phyloP scores from a whole-genome alignment of 2,113 vertebrate species.

The Ochotona curzoniae region DNA sequence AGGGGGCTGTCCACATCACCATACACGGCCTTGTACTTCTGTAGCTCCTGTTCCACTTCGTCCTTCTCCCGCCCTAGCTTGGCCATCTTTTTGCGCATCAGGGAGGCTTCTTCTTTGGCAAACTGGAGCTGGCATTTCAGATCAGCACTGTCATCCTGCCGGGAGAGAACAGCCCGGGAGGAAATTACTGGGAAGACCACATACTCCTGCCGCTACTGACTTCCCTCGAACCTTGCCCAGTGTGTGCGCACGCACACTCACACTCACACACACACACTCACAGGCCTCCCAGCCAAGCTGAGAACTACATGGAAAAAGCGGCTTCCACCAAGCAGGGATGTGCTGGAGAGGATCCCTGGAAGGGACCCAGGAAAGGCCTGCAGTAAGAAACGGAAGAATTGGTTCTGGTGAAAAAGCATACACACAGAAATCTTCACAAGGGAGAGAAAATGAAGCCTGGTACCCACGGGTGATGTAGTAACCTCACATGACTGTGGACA shows the following conservation, averaged over 20 bases:
- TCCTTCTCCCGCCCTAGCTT: conserved; percentile 96
- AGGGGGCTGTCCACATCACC: conserved; percentile 97
- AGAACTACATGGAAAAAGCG: background rate
- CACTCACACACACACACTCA: background rate
- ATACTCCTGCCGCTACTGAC: conserved; percentile 50
- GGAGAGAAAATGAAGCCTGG: background rate
- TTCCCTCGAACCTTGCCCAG: conserved; percentile 59
- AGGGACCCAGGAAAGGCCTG: background rate
- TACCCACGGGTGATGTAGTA: rapidly evolving
- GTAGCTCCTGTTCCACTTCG: conserved; percentile 95
- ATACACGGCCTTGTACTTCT: conserved; percentile 97
- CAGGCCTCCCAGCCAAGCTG: background rate
- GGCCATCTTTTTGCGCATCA: conserved; percentile 99
- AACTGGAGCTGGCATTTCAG: conserved; percentile 99
- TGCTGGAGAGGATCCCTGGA: background rate
- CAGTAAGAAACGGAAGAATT: background rate
- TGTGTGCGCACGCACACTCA: background rate
- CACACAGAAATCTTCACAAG: conserved; percentile 9
- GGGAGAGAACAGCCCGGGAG: conserved; percentile 74
- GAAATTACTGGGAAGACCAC: conserved; percentile 66
- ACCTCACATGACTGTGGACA: background rate
- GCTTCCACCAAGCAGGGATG: background rate
- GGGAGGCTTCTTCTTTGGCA: conserved; percentile 95
- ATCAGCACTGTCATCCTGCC: conserved; percentile 97
- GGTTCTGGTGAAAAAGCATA: background rate